These are phyloP conservation scores for Hycleus cichorii DNA, from an alignment of 1,140 invertebrate genomes.

Conservation along the genomic window DNA sequence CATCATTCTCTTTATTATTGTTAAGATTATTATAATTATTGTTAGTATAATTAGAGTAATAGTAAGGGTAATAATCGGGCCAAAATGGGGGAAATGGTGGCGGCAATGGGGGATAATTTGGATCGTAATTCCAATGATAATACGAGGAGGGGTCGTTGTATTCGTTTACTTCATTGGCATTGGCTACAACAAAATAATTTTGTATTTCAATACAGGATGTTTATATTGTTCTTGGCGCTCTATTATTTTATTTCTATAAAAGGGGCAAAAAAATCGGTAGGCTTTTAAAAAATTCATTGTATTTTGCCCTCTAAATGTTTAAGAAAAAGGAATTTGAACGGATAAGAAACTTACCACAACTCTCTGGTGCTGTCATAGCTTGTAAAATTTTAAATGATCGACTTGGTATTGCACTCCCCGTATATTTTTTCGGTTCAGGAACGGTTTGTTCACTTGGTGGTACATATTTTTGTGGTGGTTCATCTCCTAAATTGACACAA, in stretches of 20 bases:
- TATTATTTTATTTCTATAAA: background rate
- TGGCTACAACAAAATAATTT: slow-evolving; percentile 38
- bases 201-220: slow-evolving; percentile 3
- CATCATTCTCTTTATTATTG: background rate
- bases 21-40: slow-evolving; percentile 2
- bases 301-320: background rate
- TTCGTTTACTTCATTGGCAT: slow-evolving; percentile 33
- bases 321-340: background rate
- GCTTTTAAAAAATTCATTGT: slow-evolving; percentile 11
- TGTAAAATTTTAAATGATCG: slow-evolving; percentile 79
- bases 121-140: slow-evolving; percentile 30
- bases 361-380: slow-evolving; percentile 60
- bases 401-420: slow-evolving; percentile 75
- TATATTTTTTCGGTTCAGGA: slow-evolving; percentile 69
- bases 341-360: slow-evolving; percentile 31
- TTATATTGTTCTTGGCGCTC: background rate
- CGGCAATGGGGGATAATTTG: slow-evolving; percentile 33
- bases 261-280: slow-evolving; percentile 15
- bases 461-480: slow-evolving; percentile 46
- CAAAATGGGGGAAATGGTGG: slow-evolving; percentile 23
- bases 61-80: slow-evolving; percentile 17
- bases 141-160: slow-evolving; percentile 30
- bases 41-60: slow-evolving; percentile 9
- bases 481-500: slow-evolving; percentile 31
- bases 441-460: slow-evolving; percentile 62